Conservation (phyloP, 1,140 invertebrate genomes). For the Bicyclus anynana region DNA sequence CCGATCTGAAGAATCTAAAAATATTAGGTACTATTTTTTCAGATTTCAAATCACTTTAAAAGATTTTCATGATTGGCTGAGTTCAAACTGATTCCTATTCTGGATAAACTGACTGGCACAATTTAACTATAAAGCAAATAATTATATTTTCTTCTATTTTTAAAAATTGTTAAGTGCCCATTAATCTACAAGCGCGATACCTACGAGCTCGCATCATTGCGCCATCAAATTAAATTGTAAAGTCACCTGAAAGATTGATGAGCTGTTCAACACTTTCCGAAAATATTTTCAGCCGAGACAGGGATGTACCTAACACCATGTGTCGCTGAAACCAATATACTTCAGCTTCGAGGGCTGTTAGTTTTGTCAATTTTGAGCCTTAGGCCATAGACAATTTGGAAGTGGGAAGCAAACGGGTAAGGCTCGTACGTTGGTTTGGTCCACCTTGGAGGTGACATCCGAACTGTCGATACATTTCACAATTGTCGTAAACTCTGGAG, state of each 20-base stretch:
- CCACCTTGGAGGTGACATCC: slow-evolving; percentile 63
- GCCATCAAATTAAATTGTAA: slow-evolving; percentile 39
- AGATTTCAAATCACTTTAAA: too few species aligned
- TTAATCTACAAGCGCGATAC: slow-evolving; percentile 8
- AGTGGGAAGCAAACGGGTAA: slow-evolving; percentile 14
- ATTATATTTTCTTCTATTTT: background rate
- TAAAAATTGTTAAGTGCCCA: slow-evolving; percentile 16
- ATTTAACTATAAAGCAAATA: background rate
- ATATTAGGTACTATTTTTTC: too few species aligned
- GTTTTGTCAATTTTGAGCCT: slow-evolving; percentile 35
- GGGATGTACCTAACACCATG: slow-evolving; percentile 50
- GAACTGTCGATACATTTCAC: slow-evolving; percentile 76
- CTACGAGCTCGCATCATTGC: slow-evolving; percentile 6
- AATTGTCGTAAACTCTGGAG: slow-evolving; percentile 74
- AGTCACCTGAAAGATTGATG: slow-evolving; percentile 69
- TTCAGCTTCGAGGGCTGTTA: slow-evolving; percentile 2
- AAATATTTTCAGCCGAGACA: slow-evolving; percentile 46
- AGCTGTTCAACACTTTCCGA: slow-evolving; percentile 48
- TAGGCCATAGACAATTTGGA: slow-evolving; percentile 29
- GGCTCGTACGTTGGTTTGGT: slow-evolving; percentile 29
- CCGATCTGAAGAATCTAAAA: too few species aligned
- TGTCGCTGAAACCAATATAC: slow-evolving; percentile 41
- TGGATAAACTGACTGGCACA: too few species aligned
- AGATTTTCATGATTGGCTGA: too few species aligned
- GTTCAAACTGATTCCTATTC: too few species aligned